Evolutionary conservation across 2,888 invertebrate species (phyloP), one percentile per base, ranked within the genome.

Genomic region (Gibbula magus): DNA sequence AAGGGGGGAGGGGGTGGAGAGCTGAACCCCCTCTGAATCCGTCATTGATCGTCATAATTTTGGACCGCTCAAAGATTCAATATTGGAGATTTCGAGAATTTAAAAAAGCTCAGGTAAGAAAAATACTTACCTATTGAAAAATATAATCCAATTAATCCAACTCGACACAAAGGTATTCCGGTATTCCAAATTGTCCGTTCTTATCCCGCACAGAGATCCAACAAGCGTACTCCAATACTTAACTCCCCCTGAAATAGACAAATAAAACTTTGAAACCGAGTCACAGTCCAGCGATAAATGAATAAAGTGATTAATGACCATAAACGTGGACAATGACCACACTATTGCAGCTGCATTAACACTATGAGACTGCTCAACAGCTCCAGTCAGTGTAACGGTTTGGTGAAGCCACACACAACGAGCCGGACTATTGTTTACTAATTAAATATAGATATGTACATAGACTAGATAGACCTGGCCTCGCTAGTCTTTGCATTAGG

Each of bases 191-290:
- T 20, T 61, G 4, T 25, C 10, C 45, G n/a, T 10, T 29, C 61
- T 29, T 61, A 61, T 29, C 20, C 5, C 29, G 18, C 29, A 25
- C 61, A 61, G 8, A 61, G 16, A 29, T 16, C 5, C 29, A 29
- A 25, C 22, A 16, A 61, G 25, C 29, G 29, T 61, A 61, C 29
- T 61, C 25, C 61, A 61, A 61, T 29, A 7, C 25, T 61, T 61
- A 61, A 25, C 61, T 61, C 61, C 61, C 61, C 61, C 61, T 61
- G 61, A 61, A 61, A 61, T 29, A 61, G 29, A 61, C 61, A 61
- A 61, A 29, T 25, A 25, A 56, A 56, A 61, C 29, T 29, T 29
- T 61, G 13, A 61, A 25, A 29, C 61, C 18, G 61, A 61, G 61
- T 61, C 29, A 25, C 29, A 61, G 61, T 29, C 25, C 61, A 29